Evolutionary conservation across 2,797 vertebrate species (phyloP).

Genomic region (Macroramphosus scolopax): DNA sequence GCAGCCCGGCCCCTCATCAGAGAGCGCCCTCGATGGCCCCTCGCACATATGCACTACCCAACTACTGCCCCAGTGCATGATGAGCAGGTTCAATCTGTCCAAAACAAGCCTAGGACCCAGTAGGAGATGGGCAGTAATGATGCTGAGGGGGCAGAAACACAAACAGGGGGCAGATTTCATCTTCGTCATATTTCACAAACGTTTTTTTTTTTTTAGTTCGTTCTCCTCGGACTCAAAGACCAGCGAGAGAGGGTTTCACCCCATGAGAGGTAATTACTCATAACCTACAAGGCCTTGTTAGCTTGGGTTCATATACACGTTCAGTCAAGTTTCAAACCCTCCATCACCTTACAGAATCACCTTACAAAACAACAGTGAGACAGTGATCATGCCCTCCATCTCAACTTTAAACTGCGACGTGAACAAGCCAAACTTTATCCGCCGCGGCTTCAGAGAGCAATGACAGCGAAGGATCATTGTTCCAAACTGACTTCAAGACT

Average conservation of each 20-base stretch:
- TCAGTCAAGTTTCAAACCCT: conserved; percentile 24
- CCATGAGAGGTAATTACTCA: conserved; percentile 63
- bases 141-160: conserved; percentile 52
- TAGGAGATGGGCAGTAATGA: conserved; percentile 59
- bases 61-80: conserved; percentile 47
- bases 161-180: conserved; percentile 54
- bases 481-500: conserved; percentile 6
- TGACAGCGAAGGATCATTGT: background rate
- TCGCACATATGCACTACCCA: conserved; percentile 40
- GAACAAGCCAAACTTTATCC: conserved; percentile 1
- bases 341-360: conserved; percentile 1
- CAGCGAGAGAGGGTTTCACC: conserved; percentile 34
- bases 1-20: conserved; percentile 67
- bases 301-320: conserved; percentile 30
- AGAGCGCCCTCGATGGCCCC: conserved; percentile 51
- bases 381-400: background rate
- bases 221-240: conserved; percentile 37
- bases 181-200: conserved; percentile 51
- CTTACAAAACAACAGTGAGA: conserved; percentile 5
- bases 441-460: background rate
- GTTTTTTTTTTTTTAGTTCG: conserved; percentile 38
- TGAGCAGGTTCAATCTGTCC: conserved; percentile 41
- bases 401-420: conserved; percentile 7
- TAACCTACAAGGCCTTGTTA: conserved; percentile 44
- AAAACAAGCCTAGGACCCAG: conserved; percentile 44